Evolutionary conservation across 2,888 invertebrate genomes (phyloP).

Genomic region (Scaptomyza parva): DNA sequence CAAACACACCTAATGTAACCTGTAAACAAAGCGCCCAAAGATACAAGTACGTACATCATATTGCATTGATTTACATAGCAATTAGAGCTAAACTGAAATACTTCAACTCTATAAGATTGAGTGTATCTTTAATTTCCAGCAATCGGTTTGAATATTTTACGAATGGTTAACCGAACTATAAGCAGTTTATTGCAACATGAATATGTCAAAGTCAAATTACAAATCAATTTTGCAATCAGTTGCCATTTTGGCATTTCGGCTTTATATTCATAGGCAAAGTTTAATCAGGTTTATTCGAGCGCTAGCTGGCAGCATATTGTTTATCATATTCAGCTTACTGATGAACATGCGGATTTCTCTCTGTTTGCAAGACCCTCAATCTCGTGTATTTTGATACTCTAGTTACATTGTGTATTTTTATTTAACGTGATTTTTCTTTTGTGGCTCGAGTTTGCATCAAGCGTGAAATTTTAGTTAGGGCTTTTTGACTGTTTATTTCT

Average conservation of each 20-base stretch:
- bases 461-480: slow-evolving; percentile 41
- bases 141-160: slow-evolving; percentile 39
- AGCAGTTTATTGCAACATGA: slow-evolving; percentile 36
- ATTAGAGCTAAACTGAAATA: background rate
- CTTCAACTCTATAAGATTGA: background rate
- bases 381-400: slow-evolving; percentile 7
- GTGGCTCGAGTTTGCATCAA: slow-evolving; percentile 16
- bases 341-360: background rate
- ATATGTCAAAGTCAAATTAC: slow-evolving; percentile 11
- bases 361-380: slow-evolving; percentile 6
- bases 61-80: background rate
- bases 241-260: slow-evolving; percentile 25
- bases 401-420: slow-evolving; percentile 28
- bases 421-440: slow-evolving; percentile 47
- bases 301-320: slow-evolving; percentile 18
- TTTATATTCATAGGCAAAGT: slow-evolving; percentile 3
- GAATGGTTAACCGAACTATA: slow-evolving; percentile 8
- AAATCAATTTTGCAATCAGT: slow-evolving; percentile 41
- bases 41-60: background rate
- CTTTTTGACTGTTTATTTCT: slow-evolving; percentile 35
- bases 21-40: background rate
- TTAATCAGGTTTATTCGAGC: slow-evolving; percentile 34
- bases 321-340: background rate
- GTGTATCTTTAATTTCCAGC: slow-evolving; percentile 20
- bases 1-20: slow-evolving; percentile 4